These are phyloP conservation scores for Lamellibrachia columna DNA, from an alignment of 2,888 invertebrate species.

Conservation along the genomic window DNA sequence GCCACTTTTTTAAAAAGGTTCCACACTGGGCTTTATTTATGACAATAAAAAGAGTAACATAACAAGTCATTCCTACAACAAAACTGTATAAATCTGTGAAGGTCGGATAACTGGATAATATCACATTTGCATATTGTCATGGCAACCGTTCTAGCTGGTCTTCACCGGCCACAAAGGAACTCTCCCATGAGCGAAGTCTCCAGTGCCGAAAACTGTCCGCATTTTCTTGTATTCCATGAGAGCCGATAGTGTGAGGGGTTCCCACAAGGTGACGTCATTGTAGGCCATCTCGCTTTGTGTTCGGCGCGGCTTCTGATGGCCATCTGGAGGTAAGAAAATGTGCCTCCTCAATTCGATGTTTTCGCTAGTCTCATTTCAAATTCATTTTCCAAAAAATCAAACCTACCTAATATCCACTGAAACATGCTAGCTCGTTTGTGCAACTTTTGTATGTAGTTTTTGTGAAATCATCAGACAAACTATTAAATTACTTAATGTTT, in stretches of 20 bases:
- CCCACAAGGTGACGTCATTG: not conserved
- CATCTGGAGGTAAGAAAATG: not conserved
- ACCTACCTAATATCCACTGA: no score
- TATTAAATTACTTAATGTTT: no score
- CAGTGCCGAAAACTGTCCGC: not conserved
- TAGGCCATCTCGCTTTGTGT: not conserved
- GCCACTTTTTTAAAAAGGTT: not conserved
- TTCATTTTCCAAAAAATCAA: no score
- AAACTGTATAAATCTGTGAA: not conserved
- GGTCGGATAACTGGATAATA: not conserved
- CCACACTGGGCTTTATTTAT: no score
- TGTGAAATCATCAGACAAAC: no score
- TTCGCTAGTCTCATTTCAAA: no score
- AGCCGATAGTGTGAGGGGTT: not conserved
- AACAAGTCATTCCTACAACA: not conserved
- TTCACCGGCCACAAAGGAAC: conserved; percentile 11
- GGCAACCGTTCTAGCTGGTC: not conserved
- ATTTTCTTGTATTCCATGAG: conserved; percentile 3
- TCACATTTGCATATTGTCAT: not conserved
- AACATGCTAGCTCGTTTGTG: no score
- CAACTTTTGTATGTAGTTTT: no score
- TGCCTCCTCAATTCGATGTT: no score
- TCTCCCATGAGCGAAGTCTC: not conserved
- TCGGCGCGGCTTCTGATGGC: not conserved
- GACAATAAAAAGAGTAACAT: not conserved